A percentile compares a stretch with the other conserved stretches of the same genome.
These are phyloP conservation scores for Heliconius sara DNA, from an alignment of 2,888 invertebrate genomes.

Conservation along the genomic window DNA sequence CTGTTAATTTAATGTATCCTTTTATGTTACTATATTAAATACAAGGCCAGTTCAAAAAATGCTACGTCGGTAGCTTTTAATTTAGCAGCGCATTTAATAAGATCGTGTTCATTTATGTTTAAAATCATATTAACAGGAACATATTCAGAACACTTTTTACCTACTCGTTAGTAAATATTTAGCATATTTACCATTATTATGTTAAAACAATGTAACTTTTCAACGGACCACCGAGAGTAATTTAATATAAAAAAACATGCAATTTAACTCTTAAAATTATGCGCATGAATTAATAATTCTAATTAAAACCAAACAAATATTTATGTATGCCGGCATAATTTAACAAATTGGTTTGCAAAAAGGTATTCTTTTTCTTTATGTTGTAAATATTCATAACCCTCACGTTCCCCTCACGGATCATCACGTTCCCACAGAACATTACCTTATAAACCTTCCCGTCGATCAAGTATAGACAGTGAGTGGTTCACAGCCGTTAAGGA, in stretches of 20 bases:
- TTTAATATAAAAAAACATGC: neutral
- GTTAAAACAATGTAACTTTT: neutral
- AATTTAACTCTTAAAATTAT: neutral
- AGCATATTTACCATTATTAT: slow-evolving; percentile 1
- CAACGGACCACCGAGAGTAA: neutral
- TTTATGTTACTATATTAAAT: slow-evolving; percentile 11
- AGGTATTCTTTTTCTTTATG: neutral
- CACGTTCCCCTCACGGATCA: slow-evolving; percentile 39
- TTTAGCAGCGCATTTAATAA: slow-evolving; percentile 9
- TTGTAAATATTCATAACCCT: slow-evolving; percentile 32
- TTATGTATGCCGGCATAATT: neutral
- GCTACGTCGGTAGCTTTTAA: neutral
- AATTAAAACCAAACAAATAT: slow-evolving; percentile 2
- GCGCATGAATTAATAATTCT: neutral
- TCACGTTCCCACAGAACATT: slow-evolving; percentile 39
- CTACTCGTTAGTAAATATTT: slow-evolving; percentile 16
- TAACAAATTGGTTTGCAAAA: neutral
- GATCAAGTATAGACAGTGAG: slow-evolving; percentile 26
- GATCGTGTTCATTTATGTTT: neutral
- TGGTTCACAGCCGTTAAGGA: slow-evolving; percentile 31
- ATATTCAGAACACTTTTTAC: slow-evolving; percentile 8
- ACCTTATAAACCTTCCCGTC: slow-evolving; percentile 36
- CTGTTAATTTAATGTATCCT: neutral
- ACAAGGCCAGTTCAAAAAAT: neutral
- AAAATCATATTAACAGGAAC: neutral